Conservation (phyloP, 2,888 invertebrate genomes). For the Xestobium rufovillosum region DNA sequence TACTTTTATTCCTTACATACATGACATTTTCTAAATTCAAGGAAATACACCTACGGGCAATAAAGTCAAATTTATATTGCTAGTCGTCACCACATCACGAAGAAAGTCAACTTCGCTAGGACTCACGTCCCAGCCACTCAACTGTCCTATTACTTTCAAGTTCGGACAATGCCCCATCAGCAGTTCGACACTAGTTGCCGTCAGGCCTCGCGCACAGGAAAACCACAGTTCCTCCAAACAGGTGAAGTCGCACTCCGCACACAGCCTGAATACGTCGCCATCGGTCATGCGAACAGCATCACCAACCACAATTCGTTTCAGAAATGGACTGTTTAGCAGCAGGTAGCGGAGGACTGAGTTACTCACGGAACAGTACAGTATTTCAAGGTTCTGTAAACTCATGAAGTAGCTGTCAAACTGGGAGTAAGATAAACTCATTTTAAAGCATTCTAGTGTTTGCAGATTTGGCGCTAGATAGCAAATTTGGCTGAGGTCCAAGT, state of each 20-base stretch:
- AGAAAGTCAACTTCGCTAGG: slow-evolving; percentile 61
- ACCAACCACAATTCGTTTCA: slow-evolving; percentile 56
- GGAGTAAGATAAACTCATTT: slow-evolving; percentile 54
- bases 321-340: slow-evolving; percentile 52
- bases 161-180: slow-evolving; percentile 62
- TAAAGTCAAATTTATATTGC: slow-evolving; percentile 58
- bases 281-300: slow-evolving; percentile 60
- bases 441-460: slow-evolving; percentile 57
- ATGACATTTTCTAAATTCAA: too few relatives aligned
- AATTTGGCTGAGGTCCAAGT: slow-evolving; percentile 34
- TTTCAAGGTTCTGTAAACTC: slow-evolving; percentile 57
- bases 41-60: too few relatives aligned
- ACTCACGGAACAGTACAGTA: slow-evolving; percentile 57
- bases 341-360: slow-evolving; percentile 52
- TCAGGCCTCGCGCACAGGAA: slow-evolving; percentile 57
- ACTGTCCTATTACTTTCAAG: slow-evolving; percentile 53
- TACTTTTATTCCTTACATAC: too few relatives aligned
- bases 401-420: slow-evolving; percentile 51
- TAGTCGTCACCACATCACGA: slow-evolving; percentile 56
- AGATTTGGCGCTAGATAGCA: slow-evolving; percentile 44
- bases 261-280: slow-evolving; percentile 59
- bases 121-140: slow-evolving; percentile 60
- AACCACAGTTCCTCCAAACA: slow-evolving; percentile 62
- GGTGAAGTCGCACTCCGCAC: slow-evolving; percentile 56
- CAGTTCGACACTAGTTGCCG: slow-evolving; percentile 55